Percentiles rank a stretch among this genome's conserved stretches.
phyloP scores from a whole-genome alignment of 2,113 vertebrate genomes.

The Lipophrys pholis region DNA sequence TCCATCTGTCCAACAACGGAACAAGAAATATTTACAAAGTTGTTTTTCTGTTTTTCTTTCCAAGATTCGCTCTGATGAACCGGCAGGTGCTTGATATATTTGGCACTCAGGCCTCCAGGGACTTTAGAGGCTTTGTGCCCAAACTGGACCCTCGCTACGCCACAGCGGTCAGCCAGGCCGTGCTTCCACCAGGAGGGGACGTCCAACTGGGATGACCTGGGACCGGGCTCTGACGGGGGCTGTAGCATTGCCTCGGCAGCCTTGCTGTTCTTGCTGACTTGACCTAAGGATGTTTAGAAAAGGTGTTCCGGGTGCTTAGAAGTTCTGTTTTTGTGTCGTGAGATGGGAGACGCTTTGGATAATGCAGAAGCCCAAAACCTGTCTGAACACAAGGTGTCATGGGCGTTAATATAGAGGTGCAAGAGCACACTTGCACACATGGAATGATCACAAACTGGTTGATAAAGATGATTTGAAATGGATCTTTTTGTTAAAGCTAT shows the following conservation, averaged over 20 bases:
- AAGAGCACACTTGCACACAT: background rate
- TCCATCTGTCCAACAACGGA: too few relatives aligned
- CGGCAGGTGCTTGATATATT: constrained; percentile 92
- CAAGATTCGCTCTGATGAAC: constrained; percentile 95
- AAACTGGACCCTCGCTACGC: constrained; percentile 90
- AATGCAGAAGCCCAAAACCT: background rate
- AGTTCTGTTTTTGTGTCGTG: constrained; percentile 7
- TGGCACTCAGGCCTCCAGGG: constrained; percentile 92
- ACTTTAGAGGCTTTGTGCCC: constrained; percentile 90
- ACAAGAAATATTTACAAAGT: too few relatives aligned
- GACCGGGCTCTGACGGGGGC: background rate
- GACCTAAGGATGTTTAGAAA: background rate
- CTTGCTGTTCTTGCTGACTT: constrained; percentile 16
- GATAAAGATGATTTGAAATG: background rate
- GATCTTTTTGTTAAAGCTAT: background rate
- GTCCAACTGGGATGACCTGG: constrained; percentile 84
- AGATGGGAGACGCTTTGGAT: constrained; percentile 1
- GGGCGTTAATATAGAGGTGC: constrained; percentile 5
- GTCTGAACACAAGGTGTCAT: constrained; percentile 16
- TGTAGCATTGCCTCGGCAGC: constrained; percentile 27
- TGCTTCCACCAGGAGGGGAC: constrained; percentile 82
- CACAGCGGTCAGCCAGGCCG: constrained; percentile 52
- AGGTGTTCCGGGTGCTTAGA: constrained; percentile 25
- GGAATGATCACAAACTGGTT: constrained; percentile 9
- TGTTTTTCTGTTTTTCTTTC: constrained; percentile 3